phyloP scores from a whole-genome alignment of 53 echinoderm and acorn worm genomes.

The Astropecten irregularis region DNA sequence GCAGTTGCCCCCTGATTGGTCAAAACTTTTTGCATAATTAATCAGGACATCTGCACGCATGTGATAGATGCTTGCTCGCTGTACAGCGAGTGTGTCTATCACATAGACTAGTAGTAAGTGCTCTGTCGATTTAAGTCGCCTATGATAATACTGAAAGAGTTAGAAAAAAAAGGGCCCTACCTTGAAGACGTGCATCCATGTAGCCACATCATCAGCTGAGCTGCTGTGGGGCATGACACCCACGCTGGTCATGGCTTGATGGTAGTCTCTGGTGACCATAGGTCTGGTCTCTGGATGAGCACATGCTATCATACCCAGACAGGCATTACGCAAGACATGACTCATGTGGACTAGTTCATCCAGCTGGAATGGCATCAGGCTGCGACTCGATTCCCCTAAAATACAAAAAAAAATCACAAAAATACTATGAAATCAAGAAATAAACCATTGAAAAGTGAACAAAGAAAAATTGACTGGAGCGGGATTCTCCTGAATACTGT shows the following conservation, averaged over 20 bases:
- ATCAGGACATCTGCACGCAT: no score
- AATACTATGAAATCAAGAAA: neutral
- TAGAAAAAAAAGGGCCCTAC: conserved; percentile 17
- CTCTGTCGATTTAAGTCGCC: no score
- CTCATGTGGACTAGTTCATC: conserved; percentile 86
- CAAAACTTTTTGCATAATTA: no score
- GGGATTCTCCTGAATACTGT: no score
- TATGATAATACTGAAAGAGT: neutral
- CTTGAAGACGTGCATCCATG: conserved; percentile 95
- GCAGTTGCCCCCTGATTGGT: no score
- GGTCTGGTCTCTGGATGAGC: conserved; percentile 92
- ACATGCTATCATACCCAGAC: conserved; percentile 91
- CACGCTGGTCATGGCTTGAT: conserved; percentile 74
- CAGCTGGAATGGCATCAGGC: conserved; percentile 90
- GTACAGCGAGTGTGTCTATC: no score
- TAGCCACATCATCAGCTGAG: conserved; percentile 54
- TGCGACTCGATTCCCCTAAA: conserved; percentile 52
- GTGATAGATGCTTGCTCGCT: no score
- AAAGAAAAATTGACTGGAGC: no score
- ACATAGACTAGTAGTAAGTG: neutral
- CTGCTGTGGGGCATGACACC: conserved; percentile 45
- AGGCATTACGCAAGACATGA: conserved; percentile 76
- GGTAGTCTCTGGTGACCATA: conserved; percentile 76
- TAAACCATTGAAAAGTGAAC: no score
- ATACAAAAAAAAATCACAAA: neutral